Evolutionary conservation across 2,888 invertebrate species (phyloP), one percentile per base, ranked within the genome.

Genomic region (Agrypnus murinus): DNA sequence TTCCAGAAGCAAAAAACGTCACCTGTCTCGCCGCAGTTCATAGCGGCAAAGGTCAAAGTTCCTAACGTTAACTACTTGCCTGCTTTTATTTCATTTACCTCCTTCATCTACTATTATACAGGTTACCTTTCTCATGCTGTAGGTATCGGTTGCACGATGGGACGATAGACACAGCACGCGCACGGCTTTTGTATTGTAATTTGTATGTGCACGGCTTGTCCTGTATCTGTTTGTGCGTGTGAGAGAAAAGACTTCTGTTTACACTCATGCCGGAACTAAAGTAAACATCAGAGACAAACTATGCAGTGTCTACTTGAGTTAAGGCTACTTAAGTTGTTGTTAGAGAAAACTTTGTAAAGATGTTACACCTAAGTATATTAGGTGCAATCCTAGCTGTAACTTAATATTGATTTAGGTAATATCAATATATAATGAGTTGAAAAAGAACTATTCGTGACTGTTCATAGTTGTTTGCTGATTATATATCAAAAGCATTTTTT

Each of bases 171-270:
- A 53, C 38, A 38, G 63, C 63, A 63, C 63, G 63, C 48, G 63
- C 38, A 63, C 34, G 34, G 36, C 63, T 63, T n/a, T 63, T 53
- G 63, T 63, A 63, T 63, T 63, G 63, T 63, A 63, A 63, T 63
- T 63, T 63, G 63, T 63, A 53, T 63, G 50, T 50, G n/a, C n/a
- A 63, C 63, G 53, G 15, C 53, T 50, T 63, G 63, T 53, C 50
- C 50, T 38, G 50, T 40, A 40, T 38, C 50, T 63, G 63, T 63
- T 53, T 31, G 50, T 63, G 36, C 19, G n/a, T n/a, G n/a, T 25
- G 38, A 15, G 7, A 2, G 53, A 53, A 15, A 10, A 2, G 53
- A 53, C 53, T 53, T 14, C 53, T 34, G 53, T 60, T 60, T 60
- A 34, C 46, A 60, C 17, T 46, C 60, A 34, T 45, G 60, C 46